phyloP scores from a whole-genome alignment of 2,888 invertebrate species.

The Brachyptera risi region DNA sequence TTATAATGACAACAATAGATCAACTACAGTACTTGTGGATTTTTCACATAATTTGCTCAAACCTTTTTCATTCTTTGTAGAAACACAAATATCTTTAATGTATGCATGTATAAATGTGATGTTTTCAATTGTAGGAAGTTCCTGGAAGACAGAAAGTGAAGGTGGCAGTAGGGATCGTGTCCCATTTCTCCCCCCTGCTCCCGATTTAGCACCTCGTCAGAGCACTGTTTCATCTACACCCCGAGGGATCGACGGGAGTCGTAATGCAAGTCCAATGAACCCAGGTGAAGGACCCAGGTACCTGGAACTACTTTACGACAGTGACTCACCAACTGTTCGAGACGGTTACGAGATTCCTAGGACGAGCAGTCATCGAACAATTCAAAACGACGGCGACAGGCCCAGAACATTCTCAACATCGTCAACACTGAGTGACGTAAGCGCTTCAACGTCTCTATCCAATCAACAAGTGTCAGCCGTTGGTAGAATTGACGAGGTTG shows the following conservation, averaged over 20 bases:
- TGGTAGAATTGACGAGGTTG: not conserved
- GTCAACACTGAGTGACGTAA: slow-evolving; percentile 32
- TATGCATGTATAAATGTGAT: slow-evolving; percentile 3
- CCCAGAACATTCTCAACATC: slow-evolving; percentile 38
- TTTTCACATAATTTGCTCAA: not conserved
- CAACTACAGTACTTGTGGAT: not conserved
- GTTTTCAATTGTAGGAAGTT: slow-evolving; percentile 43
- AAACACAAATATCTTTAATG: not conserved
- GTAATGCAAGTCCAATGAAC: not conserved
- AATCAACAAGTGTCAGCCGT: slow-evolving; percentile 24
- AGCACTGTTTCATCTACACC: not conserved
- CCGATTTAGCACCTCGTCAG: not conserved
- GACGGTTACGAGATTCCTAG: slow-evolving; percentile 63
- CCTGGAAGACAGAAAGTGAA: slow-evolving; percentile 49
- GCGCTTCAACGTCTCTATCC: slow-evolving; percentile 23
- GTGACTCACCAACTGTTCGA: slow-evolving; percentile 46
- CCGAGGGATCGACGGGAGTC: slow-evolving; percentile 14
- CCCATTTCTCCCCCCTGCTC: slow-evolving; percentile 44
- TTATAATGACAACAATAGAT: too few species aligned
- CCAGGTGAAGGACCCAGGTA: slow-evolving; percentile 53
- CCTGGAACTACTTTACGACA: slow-evolving; percentile 61
- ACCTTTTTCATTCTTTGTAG: not conserved
- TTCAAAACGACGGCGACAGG: slow-evolving; percentile 18
- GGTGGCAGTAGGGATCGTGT: slow-evolving; percentile 49
- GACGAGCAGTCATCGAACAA: not conserved